A percentile compares a stretch with the other conserved stretches of the same genome.
phyloP scores from a whole-genome alignment of 2,113 vertebrate genomes.

The Neolamprologus modestus region DNA sequence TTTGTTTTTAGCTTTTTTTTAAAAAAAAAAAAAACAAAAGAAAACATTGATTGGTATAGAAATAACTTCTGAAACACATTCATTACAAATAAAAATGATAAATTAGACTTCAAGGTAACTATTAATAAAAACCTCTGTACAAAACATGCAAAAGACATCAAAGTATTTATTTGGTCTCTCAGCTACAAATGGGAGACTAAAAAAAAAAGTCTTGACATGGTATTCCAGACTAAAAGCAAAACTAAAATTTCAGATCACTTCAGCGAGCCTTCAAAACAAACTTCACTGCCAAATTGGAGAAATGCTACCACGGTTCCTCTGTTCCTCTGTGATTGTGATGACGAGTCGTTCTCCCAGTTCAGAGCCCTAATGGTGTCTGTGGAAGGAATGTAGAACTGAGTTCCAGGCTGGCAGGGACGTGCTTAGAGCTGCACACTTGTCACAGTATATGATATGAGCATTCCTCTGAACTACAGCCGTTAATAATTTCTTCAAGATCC shows the following conservation, averaged over 20 bases:
- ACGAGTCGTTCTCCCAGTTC: constrained; percentile 35
- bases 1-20: background rate
- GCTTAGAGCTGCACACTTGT: constrained; percentile 59
- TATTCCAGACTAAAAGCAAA: constrained; percentile 37
- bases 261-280: constrained; percentile 59
- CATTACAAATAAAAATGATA: background rate
- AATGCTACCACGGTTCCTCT: constrained; percentile 25
- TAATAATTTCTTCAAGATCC: constrained; percentile 65
- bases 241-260: constrained; percentile 48
- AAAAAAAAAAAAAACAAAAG: background rate
- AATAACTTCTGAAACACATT: background rate
- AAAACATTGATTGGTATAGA: background rate
- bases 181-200: constrained; percentile 20
- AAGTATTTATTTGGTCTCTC: constrained; percentile 25
- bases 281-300: constrained; percentile 41
- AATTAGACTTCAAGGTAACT: background rate
- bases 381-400: constrained; percentile 21
- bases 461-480: constrained; percentile 63
- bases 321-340: constrained; percentile 31
- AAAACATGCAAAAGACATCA: constrained; percentile 37
- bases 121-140: background rate
- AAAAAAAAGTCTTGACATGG: constrained; percentile 21
- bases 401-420: constrained; percentile 49
- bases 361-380: constrained; percentile 63
- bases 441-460: constrained; percentile 55